Base-by-base conservation (phyloP, 2,797 vertebrate species). In the Crenichthys baileyi region DNA sequence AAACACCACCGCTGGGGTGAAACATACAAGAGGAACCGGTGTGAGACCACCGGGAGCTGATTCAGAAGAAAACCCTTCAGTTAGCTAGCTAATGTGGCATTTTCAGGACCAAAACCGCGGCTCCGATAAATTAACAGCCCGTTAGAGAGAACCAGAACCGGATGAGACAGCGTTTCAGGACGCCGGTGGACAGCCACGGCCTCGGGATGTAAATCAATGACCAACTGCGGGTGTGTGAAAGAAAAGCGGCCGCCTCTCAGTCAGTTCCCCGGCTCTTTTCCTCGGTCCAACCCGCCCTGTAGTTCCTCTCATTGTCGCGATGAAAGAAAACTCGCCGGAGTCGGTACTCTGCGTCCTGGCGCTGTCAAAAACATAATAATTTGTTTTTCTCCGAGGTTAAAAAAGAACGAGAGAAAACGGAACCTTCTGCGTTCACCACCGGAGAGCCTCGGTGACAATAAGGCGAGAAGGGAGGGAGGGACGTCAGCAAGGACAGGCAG, bases 361-460 rank as follows among this genome's bases (percentile, higher is more conserved):
- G 5, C 22, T 11, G 22, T 44, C 78, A 24, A 46, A 50, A 77
- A 81, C 44, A 75, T 29, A 44, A 44, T 31, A 55, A 55, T 22
- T 53, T 39, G 61, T 31, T 31, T 41, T 44, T 26, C 36, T 11
- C 12, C 4, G 11, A 55, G 74, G 53, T 26, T 46, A n/a, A 31
- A 31, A 29, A 44, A 51, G 8, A 29, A 68, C 58, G 4, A 12
- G 7, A 72, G 60, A 87, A 81, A 79, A 78, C 84, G 79, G 85
- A 81, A 83, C 5, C 55, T 53, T 50, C 58, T 36, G 72, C 46
- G 16, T 60, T 72, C 29, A 58, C 74, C 26, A 74, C 73, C 79
- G 80, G 61, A 24, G 60, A 82, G 31, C 76, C 84, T 76, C 88
- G 44, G 83, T 89, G 92, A 95, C 92, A 89, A 89, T 88, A 84